Evolutionary conservation across 2,797 vertebrate genomes (phyloP), one percentile per base, ranked within the genome.

Genomic region (Euphonia xanthogaster): DNA sequence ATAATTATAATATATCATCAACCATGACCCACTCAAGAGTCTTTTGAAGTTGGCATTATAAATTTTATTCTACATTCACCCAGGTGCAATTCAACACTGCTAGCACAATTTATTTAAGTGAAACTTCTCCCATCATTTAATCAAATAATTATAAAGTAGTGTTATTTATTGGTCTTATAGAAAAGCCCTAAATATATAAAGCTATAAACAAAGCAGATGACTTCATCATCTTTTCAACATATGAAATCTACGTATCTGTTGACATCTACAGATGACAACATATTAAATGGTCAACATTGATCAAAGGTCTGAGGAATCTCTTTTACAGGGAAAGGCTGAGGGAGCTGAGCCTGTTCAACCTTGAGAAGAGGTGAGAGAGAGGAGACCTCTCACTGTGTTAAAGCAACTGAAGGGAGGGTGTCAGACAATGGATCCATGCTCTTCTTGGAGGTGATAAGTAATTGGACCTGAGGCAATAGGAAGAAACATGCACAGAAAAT

Each of bases 1-100:
- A 10, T 72, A 85, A 95, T 94, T 81, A 95, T 51, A 87, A 73
- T 67, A 33, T 77, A 80, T 79, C 66, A 81, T 80, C 90, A 97
- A 86, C 51, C 60, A 94, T 19, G 90, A 60, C 80, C 42, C n/a
- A 90, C 50, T 93, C 86, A 93, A 93, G 35, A 57, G 70, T 55
- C 35, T 77, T 96, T 82, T 39, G 63, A 86, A 67, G 40, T 1
- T 79, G 62, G 42, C 24, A 66, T 76, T 88, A 79, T 30, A 76
- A 75, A 93, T 86, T 81, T 88, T 67, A 73, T 78, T 91, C 33
- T 74, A 42, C 35, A 40, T 23, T 76, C n/a, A 63, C 35, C 77
- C 80, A 93, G 40, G 37, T 91, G 74, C 61, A 93, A 79, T 71
- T 79, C 24, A 60, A 45, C 19, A 39, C 7, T 87, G 37, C 14